Evolutionary conservation across 2,797 vertebrate genomes (phyloP).

Genomic region (Aphelocoma californica): DNA sequence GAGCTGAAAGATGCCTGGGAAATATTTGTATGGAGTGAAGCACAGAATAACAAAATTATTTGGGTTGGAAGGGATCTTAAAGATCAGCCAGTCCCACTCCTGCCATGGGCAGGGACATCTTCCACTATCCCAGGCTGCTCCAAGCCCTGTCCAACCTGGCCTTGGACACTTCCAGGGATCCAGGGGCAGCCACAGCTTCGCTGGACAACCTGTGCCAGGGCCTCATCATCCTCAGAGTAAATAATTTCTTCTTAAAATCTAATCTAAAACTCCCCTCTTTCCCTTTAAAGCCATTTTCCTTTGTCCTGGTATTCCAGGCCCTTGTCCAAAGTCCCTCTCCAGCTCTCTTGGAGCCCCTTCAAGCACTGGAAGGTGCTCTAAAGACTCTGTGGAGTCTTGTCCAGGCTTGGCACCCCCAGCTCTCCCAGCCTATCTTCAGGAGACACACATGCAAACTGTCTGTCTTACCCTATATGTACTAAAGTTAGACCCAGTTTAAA

Average conservation of each 20-base stretch:
- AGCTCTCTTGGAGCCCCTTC: neutral
- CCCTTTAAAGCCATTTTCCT: neutral
- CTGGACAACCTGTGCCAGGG: neutral
- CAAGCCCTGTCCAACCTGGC: rapidly evolving
- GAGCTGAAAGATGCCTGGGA: neutral
- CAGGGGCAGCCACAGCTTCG: neutral
- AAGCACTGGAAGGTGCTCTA: neutral
- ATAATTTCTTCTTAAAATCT: neutral
- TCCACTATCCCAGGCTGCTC: rapidly evolving
- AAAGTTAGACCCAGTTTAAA: neutral
- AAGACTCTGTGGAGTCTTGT: neutral
- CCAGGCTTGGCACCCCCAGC: neutral
- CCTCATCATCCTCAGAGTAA: rapidly evolving
- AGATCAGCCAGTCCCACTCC: rapidly evolving
- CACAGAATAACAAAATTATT: neutral
- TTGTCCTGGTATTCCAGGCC: neutral
- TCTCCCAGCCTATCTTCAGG: neutral
- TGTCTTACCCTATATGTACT: rapidly evolving
- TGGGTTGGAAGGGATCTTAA: neutral
- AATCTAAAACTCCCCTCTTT: neutral
- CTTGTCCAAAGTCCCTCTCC: neutral
- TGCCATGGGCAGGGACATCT: neutral
- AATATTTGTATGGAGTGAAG: neutral
- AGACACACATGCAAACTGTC: neutral
- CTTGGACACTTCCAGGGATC: neutral